Percentiles rank a stretch among this genome's conserved stretches.
Conservation (phyloP, 2,797 vertebrate species). For the Microchirus variegatus region DNA sequence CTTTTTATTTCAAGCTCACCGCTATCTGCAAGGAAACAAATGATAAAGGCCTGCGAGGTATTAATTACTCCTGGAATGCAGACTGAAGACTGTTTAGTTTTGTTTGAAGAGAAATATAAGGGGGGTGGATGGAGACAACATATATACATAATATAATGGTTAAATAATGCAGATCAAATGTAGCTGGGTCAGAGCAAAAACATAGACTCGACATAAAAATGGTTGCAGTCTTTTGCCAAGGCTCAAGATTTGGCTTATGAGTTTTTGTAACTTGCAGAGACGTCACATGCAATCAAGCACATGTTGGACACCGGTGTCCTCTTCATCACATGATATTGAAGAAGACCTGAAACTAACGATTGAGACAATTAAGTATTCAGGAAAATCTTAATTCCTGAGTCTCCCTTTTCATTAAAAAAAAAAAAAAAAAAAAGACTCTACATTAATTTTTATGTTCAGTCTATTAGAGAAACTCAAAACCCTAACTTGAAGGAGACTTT, state of each 20-base stretch:
- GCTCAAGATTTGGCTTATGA: too few relatives aligned
- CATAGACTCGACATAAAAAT: too few relatives aligned
- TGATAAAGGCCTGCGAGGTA: slow-evolving; percentile 40
- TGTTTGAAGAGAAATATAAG: slow-evolving; percentile 25
- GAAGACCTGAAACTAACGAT: too few relatives aligned
- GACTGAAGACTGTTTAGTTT: slow-evolving; percentile 21
- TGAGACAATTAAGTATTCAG: too few relatives aligned
- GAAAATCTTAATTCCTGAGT: too few relatives aligned
- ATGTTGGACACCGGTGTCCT: too few relatives aligned
- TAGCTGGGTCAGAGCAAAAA: slow-evolving; percentile 21
- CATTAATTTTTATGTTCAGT: neutral
- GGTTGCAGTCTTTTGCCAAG: too few relatives aligned
- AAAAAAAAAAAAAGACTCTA: too few relatives aligned
- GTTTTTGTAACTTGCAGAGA: too few relatives aligned
- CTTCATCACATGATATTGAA: too few relatives aligned
- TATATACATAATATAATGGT: slow-evolving; percentile 29
- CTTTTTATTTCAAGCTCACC: slow-evolving; percentile 32
- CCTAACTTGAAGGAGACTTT: neutral
- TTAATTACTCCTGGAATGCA: slow-evolving; percentile 43
- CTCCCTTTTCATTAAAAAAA: too few relatives aligned
- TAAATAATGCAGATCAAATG: slow-evolving; percentile 43
- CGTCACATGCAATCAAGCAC: too few relatives aligned
- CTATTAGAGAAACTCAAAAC: neutral
- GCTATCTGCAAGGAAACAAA: slow-evolving; percentile 36
- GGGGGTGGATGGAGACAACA: slow-evolving; percentile 6